Evolutionary conservation across 37 sponge, comb jelly and placozoan genomes (phyloP).

Genomic region (Cliona cf. orientalis): DNA sequence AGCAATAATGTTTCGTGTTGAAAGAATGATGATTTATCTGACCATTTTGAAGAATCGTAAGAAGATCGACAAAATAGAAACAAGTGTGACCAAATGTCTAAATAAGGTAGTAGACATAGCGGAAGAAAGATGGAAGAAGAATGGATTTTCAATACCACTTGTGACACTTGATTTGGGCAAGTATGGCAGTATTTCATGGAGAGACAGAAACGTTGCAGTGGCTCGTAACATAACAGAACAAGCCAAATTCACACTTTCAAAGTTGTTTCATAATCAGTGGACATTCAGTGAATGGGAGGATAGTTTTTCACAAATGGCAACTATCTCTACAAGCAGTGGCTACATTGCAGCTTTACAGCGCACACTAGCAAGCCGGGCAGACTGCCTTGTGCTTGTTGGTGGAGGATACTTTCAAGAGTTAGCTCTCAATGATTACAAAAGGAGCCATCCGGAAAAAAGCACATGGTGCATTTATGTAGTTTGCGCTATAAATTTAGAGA

Average conservation of each 20-base stretch:
- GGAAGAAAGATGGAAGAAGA: neutral
- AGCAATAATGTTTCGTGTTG: constrained; percentile 26
- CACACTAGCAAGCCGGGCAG: constrained; percentile 20
- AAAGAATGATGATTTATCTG: neutral
- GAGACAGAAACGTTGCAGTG: neutral
- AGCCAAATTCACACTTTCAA: neutral
- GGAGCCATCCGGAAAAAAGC: neutral
- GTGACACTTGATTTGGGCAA: constrained; percentile 24
- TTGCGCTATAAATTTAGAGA: neutral
- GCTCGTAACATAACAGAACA: neutral
- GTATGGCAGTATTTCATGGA: constrained; percentile 18
- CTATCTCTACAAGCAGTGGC: neutral
- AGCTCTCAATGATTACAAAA: constrained; percentile 4
- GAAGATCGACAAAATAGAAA: neutral
- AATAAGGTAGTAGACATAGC: neutral
- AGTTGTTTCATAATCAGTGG: constrained; percentile 15
- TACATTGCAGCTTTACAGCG: constrained; percentile 33
- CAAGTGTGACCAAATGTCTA: neutral
- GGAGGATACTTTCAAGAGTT: constrained; percentile 37
- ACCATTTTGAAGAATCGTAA: too few relatives aligned
- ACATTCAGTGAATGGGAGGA: constrained; percentile 3
- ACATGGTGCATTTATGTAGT: constrained; percentile 25
- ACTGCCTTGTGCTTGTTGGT: constrained; percentile 31
- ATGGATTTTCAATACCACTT: neutral
- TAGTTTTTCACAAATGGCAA: constrained; percentile 8